phyloP scores from a whole-genome alignment of 2,888 invertebrate genomes.

The Papilio protenor region DNA sequence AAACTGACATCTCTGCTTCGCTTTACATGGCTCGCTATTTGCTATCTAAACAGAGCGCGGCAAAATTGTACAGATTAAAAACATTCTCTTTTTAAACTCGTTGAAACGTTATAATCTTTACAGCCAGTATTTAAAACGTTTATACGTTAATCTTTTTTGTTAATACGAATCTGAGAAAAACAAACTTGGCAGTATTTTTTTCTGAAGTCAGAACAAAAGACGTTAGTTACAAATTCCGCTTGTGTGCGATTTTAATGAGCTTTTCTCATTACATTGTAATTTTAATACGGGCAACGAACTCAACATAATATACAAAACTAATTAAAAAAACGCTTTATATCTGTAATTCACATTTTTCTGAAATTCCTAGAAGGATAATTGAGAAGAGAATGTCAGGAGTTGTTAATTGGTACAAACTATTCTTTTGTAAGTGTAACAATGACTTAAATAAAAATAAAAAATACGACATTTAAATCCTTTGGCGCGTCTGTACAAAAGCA shows the following conservation, averaged over 20 bases:
- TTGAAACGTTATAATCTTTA: not conserved
- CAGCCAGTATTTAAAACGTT: constrained; percentile 1
- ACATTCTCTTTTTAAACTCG: constrained; percentile 16
- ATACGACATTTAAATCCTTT: not conserved
- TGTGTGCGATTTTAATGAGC: not conserved
- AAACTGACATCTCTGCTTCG: constrained; percentile 4
- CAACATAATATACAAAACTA: not conserved
- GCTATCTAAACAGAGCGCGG: constrained; percentile 31
- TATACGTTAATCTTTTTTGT: not conserved
- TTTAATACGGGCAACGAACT: not conserved
- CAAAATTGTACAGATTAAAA: constrained; percentile 36
- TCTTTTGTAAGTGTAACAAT: not conserved
- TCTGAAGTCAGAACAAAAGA: not conserved
- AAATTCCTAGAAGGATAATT: not conserved
- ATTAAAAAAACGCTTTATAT: not conserved
- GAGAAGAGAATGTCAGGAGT: not conserved
- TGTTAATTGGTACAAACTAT: not conserved
- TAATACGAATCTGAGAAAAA: not conserved
- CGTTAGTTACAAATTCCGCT: not conserved
- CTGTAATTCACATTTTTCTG: too few species aligned
- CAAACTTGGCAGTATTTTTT: not conserved
- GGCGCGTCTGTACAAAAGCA: not conserved
- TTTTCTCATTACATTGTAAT: not conserved
- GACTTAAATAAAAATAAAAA: not conserved
- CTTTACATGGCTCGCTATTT: constrained; percentile 16